Evolutionary conservation across 2,888 invertebrate species (phyloP), one percentile per base, ranked within the genome.

Genomic region (Cosmorhoe ocellata): DNA sequence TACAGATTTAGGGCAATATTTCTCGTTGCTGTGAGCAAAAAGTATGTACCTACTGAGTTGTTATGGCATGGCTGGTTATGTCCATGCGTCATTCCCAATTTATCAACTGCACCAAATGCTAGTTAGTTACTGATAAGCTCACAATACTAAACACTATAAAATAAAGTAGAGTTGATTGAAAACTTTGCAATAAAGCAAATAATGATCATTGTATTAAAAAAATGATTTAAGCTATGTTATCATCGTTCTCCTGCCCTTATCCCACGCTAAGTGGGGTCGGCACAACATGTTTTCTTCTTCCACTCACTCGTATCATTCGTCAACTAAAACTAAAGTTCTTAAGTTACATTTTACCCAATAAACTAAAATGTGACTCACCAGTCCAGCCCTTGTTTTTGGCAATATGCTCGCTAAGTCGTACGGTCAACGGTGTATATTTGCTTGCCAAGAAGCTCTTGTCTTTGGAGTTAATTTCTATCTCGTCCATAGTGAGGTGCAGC

Each of bases 381-480:
- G 94, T 93, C 94, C 95, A 95, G 2, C 95, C 95, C 7, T 93
- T 93, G 58, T 94, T 94, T 74, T 94, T 95, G 0, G 95, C 91
- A 27, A 95, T 91, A 69, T 96, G 95, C 71, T 97, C 97, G 10
- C 95, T 93, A 42, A 99, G 92, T 24, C 99, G 92, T 1, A 97
- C 95, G 42, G 96, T 96, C 30, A 99, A 82, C 0, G 99, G 99
- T 0, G 98, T 98, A 81, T 98, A 99, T 72, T 96, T 97, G 71
- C 96, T 96, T 74, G 97, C 96, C 27, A 98, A 95, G 71, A 97
- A 98, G 59, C 97, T 95, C 44, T 98, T 96, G 72, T 99, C 98
- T 54, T 93, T 95, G 0, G 95, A 95, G 44, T 94, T 92, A 52
- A 94, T 90, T 85, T 98, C 98, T 0, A 95, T 94, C 64, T 98